Conservation (phyloP, 1,140 invertebrate species). For the Zaprionus davidi region DNA sequence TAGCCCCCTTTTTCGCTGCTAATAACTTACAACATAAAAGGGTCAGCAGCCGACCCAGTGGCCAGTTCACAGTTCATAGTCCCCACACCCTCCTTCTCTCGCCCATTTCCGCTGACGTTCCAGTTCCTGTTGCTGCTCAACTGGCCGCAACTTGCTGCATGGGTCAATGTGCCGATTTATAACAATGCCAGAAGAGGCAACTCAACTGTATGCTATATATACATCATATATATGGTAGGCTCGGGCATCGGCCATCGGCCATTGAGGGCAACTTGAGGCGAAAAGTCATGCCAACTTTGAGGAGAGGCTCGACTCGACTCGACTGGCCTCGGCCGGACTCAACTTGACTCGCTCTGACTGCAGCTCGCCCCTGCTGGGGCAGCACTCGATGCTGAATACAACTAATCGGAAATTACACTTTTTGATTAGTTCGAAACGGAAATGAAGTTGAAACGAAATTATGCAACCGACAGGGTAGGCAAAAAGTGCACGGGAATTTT, state of each 20-base stretch:
- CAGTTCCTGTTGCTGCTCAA: constrained; percentile 31
- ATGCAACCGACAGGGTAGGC: constrained; percentile 52
- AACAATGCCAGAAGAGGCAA: constrained; percentile 56
- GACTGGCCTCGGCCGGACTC: constrained; percentile 10
- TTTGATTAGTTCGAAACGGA: constrained; percentile 83
- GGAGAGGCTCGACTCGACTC: constrained; percentile 20
- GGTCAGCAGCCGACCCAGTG: constrained; percentile 59
- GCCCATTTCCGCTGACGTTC: constrained; percentile 11
- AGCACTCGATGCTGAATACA: constrained; percentile 70
- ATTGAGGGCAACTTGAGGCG: constrained; percentile 42
- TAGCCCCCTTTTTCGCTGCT: constrained; percentile 11
- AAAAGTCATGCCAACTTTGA: constrained; percentile 46
- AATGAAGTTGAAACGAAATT: constrained; percentile 83
- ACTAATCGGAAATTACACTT: constrained; percentile 83
- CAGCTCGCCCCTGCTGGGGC: constrained; percentile 15
- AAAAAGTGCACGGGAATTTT: constrained; percentile 54
- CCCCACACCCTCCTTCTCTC: background rate
- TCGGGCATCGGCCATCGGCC: background rate
- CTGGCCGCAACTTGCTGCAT: constrained; percentile 42
- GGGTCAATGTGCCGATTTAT: constrained; percentile 77
- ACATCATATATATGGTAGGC: constrained; percentile 31
- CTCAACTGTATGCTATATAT: background rate
- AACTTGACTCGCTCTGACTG: constrained; percentile 6
- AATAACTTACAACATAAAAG: constrained; percentile 62
- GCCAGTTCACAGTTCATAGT: background rate